Conservation (phyloP, 2,888 invertebrate species). For the Iselma pallidipennis region DNA sequence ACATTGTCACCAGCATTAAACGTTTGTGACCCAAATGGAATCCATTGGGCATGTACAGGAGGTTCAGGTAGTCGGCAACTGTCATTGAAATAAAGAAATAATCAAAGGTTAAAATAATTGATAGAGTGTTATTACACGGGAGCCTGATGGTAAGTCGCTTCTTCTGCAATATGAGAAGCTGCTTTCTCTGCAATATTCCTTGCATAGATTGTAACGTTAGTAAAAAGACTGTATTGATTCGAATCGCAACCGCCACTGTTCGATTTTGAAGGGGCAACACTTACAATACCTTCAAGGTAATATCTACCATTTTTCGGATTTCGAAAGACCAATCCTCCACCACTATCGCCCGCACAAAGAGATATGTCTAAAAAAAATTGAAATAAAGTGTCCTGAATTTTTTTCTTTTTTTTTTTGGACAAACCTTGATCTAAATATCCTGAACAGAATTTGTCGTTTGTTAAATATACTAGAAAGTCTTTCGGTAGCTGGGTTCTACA, state of each 20-base stretch:
- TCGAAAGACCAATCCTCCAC: conserved; percentile 55
- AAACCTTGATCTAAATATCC: conserved; percentile 34
- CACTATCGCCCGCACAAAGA: conserved; percentile 58
- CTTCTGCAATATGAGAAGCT: not conserved
- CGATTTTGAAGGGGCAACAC: conserved; percentile 48
- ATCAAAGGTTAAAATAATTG: no score
- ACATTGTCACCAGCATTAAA: no score
- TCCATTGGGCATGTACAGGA: no score
- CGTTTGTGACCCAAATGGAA: no score
- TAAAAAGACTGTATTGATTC: conserved; percentile 50
- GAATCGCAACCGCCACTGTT: conserved; percentile 41
- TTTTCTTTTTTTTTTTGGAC: no score
- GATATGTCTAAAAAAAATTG: conserved; percentile 46
- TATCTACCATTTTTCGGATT: conserved; percentile 40
- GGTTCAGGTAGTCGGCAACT: no score
- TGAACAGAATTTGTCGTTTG: conserved; percentile 43
- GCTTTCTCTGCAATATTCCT: conserved; percentile 3
- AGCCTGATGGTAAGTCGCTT: no score
- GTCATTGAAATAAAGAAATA: no score
- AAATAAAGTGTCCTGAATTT: not conserved
- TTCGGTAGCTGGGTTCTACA: conserved; percentile 32
- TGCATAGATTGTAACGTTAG: conserved; percentile 46
- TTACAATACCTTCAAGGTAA: conserved; percentile 57
- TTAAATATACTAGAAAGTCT: conserved; percentile 28
- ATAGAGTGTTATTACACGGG: no score